These are phyloP conservation scores for Hydraecia micacea DNA, from an alignment of 2,888 invertebrate genomes.

Conservation along the genomic window DNA sequence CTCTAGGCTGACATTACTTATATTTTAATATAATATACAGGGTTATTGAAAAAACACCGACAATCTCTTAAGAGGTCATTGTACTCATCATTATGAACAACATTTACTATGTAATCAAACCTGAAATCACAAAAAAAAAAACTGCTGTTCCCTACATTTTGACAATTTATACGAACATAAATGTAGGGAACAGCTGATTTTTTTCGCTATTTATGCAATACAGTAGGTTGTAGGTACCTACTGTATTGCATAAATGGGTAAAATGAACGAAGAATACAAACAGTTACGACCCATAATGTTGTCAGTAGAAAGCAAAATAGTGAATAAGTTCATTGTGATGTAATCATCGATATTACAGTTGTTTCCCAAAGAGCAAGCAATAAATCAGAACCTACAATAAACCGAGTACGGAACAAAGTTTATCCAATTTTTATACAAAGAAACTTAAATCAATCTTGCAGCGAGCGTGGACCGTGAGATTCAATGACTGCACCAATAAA, in stretches of 20 bases:
- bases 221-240: no score
- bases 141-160: no score
- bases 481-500: constrained; percentile 67
- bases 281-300: not conserved
- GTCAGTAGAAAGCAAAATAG: not conserved
- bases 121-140: no score
- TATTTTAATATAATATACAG: no score
- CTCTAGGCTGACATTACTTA: not conserved
- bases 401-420: constrained; percentile 42
- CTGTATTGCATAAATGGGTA: not conserved
- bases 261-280: not conserved
- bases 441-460: constrained; percentile 64
- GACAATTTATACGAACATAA: no score
- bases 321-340: not conserved
- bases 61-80: no score
- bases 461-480: constrained; percentile 52
- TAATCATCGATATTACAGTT: constrained; percentile 25
- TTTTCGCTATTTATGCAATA: no score
- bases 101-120: no score
- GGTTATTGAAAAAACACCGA: no score
- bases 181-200: no score
- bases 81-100: no score
- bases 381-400: constrained; percentile 43
- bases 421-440: constrained; percentile 63
- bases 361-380: constrained; percentile 33